These are phyloP conservation scores for Melikaiella ostensackeni DNA, from an alignment of 2,888 invertebrate species.

Conservation along the genomic window DNA sequence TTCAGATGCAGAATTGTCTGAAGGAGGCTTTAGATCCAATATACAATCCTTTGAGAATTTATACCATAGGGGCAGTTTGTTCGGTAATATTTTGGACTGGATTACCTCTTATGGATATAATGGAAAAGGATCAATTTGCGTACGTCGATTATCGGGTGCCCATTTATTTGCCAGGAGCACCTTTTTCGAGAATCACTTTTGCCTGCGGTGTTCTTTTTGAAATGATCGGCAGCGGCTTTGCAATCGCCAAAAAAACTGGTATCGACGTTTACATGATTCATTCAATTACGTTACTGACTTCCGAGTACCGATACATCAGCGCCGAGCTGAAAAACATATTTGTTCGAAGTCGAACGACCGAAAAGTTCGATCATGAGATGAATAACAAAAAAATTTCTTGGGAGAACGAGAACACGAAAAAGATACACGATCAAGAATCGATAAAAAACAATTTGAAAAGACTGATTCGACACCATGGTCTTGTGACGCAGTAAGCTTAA, in stretches of 20 bases:
- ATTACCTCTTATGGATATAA: conserved; percentile 45
- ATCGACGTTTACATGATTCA: conserved; percentile 61
- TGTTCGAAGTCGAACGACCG: neutral
- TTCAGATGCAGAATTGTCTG: conserved; percentile 38
- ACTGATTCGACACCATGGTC: conserved; percentile 51
- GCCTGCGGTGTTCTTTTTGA: conserved; percentile 47
- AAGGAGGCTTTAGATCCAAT: conserved; percentile 46
- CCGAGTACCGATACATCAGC: conserved; percentile 58
- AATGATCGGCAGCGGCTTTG: conserved; percentile 40
- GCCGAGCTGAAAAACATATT: conserved; percentile 50
- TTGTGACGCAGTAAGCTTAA: conserved; percentile 52
- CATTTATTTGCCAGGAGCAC: conserved; percentile 50
- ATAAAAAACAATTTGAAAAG: conserved; percentile 44
- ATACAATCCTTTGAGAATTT: conserved; percentile 53
- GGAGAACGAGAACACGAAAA: neutral
- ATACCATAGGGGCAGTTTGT: conserved; percentile 44
- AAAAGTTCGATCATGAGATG: neutral
- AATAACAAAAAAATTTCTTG: neutral
- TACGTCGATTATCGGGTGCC: conserved; percentile 57
- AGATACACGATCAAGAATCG: neutral
- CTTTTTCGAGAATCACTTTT: conserved; percentile 52
- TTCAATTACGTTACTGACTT: conserved; percentile 55
- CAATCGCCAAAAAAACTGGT: conserved; percentile 53
- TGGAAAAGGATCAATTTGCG: conserved; percentile 52
- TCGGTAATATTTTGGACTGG: conserved; percentile 49